These are phyloP conservation scores for Goniozus legneri DNA, from an alignment of 1,140 invertebrate genomes.

Conservation along the genomic window DNA sequence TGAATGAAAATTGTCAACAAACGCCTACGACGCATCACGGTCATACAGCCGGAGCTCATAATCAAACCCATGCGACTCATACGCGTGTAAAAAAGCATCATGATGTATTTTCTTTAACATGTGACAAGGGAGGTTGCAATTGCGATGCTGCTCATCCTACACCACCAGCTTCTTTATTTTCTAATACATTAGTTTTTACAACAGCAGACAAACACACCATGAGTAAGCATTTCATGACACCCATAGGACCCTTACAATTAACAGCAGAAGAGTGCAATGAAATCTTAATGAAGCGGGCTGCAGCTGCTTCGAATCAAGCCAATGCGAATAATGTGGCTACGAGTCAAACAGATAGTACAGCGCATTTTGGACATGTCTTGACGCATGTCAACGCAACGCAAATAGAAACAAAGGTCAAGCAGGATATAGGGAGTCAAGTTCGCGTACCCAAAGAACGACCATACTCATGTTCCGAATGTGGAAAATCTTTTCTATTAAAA, in stretches of 20 bases:
- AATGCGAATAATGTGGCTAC: slow-evolving; percentile 41
- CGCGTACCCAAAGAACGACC: slow-evolving; percentile 67
- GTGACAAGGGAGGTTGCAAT: slow-evolving; percentile 49
- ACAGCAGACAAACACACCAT: slow-evolving; percentile 49
- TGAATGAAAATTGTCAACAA: slow-evolving; percentile 50
- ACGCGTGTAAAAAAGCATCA: slow-evolving; percentile 48
- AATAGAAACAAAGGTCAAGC: slow-evolving; percentile 58
- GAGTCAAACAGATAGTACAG: slow-evolving; percentile 50
- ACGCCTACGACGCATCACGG: slow-evolving; percentile 47
- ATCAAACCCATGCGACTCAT: slow-evolving; percentile 48
- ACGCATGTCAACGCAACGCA: slow-evolving; percentile 56
- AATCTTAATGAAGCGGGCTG: slow-evolving; percentile 67
- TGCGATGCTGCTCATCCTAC: slow-evolving; percentile 47
- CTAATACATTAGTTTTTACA: slow-evolving; percentile 49
- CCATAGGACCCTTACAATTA: slow-evolving; percentile 66
- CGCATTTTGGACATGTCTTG: slow-evolving; percentile 51
- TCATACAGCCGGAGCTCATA: slow-evolving; percentile 46
- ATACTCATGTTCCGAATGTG: slow-evolving; percentile 76
- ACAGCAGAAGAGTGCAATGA: slow-evolving; percentile 76
- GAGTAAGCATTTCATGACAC: slow-evolving; percentile 61
- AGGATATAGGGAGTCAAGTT: slow-evolving; percentile 60
- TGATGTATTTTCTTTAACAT: slow-evolving; percentile 47
- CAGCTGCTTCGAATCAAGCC: slow-evolving; percentile 42
- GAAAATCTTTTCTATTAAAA: slow-evolving; percentile 78
- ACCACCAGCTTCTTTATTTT: slow-evolving; percentile 41